These are phyloP conservation scores for Felis chaus DNA, from an alignment of 2,113 vertebrate species.

Conservation along the genomic window DNA sequence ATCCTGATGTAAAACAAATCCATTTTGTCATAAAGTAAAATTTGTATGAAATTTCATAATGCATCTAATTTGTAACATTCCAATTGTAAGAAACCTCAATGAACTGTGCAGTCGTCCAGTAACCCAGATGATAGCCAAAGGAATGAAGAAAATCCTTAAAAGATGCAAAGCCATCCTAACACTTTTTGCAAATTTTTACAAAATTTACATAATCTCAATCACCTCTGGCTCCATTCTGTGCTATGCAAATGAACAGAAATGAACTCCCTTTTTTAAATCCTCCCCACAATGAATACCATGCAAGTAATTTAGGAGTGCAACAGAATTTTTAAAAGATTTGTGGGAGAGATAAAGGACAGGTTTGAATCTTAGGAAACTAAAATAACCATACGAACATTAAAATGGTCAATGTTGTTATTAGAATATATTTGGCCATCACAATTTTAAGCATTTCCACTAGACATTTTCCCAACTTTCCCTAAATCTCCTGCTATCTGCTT, in stretches of 20 bases:
- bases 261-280: neutral
- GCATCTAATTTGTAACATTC: neutral
- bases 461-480: neutral
- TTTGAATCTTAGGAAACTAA: neutral
- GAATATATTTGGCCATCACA: neutral
- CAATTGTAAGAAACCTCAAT: neutral
- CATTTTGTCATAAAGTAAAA: neutral
- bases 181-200: neutral
- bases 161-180: neutral
- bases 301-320: neutral
- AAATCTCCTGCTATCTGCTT: neutral
- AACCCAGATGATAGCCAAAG: neutral
- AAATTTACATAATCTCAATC: neutral
- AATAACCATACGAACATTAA: neutral
- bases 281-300: neutral
- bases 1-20: neutral
- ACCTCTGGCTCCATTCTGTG: neutral
- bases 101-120: neutral
- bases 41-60: neutral
- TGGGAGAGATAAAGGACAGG: neutral
- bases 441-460: neutral
- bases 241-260: neutral
- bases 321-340: neutral
- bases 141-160: neutral
- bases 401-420: neutral